Evolutionary conservation across 2,888 invertebrate species (phyloP), one percentile per base, ranked within the genome.

Genomic region (Agrochola lota): DNA sequence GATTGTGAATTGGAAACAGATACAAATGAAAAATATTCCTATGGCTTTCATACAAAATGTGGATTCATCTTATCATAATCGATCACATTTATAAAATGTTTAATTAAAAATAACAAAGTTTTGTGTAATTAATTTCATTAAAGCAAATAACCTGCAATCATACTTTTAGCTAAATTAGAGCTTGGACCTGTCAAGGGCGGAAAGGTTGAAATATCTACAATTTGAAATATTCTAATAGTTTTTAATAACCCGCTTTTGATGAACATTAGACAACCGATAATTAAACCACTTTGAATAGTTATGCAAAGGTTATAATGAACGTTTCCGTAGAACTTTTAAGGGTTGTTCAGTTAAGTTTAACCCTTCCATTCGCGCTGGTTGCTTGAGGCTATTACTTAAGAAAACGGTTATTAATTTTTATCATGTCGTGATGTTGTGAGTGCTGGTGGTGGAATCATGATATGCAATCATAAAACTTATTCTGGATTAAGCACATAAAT

Each of bases 151-250:
- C 93, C 90, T 81, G 90, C 91, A 94, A 95, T 96, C 93, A 95
- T 93, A 93, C 92, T 94, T 95, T 95, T 94, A 94, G 93, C 93
- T 93, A 93, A 96, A 95, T 95, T 94, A 94, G 91, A 90, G 92
- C 91, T 91, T 94, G 81, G 85, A 88, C 90, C 90, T 93, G 93
- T 94, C 93, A 92, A 89, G 90, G 86, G 89, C 84, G 88, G 88
- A 90, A 91, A 91, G 90, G 91, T 90, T 79, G 87, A 86, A 92
- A 89, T 93, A 92, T 92, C 85, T 90, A 92, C 89, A 89, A 90
- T 93, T 93, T 94, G 91, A 95, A 93, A 94, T 93, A 93, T 93
- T 92, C 93, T 96, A 96, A 96, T 96, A 94, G 95, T 94, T 95
- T 96, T 94, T 95, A 96, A 96, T 96, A 94, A 94, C 93, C 91